Evolutionary conservation across 2,113 vertebrate genomes (phyloP), one percentile per base, ranked within the genome.

Genomic region (Odontophorus gujanensis): DNA sequence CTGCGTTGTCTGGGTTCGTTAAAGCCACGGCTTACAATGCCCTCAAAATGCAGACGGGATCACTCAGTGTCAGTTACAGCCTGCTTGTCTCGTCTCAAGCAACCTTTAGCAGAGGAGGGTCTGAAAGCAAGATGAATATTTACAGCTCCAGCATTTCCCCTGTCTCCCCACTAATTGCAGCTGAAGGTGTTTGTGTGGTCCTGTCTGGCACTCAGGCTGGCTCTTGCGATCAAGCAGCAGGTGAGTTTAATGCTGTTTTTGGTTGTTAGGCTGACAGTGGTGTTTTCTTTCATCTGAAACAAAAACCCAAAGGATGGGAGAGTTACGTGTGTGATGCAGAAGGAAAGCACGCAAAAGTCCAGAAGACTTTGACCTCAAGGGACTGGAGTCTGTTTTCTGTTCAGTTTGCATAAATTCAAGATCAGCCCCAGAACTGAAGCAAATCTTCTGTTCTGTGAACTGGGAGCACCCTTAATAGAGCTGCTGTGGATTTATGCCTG

Each of bases 381-480:
- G 24, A 25, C 6, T 26, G 17, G 48, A 50, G 47, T 32, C 42
- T 19, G 10, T 19, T 69, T 58, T 77, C 66, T 69, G 2, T 28
- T 85, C 32, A 5, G 32, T 7, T 51, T 38, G 81, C 40, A 34
- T 11, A 43, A 88, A 81, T 30, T 68, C 68, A 28, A 69, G 55
- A 69, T 28, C 58, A 62, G 81, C 34, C 74, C 42, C 63, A 42
- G 86, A 30, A 22, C 8, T 38, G 83, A 67, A 88, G 77, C 51
- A 11, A 1, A 10, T 19, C 69, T 71, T 25, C 38, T 45, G 2
- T 1, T 25, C 83, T 74, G 63, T 75, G 77, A 90, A n/a, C 73
- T 67, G 66, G 82, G 81, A 93, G 73, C 71, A 51, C 11, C 22
- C 83, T 61, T 76, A 86, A 92, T 55, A 57, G 94, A 90, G 84